These are phyloP conservation scores for Buceros bicornis DNA, from an alignment of 2,797 vertebrate species.

Conservation along the genomic window DNA sequence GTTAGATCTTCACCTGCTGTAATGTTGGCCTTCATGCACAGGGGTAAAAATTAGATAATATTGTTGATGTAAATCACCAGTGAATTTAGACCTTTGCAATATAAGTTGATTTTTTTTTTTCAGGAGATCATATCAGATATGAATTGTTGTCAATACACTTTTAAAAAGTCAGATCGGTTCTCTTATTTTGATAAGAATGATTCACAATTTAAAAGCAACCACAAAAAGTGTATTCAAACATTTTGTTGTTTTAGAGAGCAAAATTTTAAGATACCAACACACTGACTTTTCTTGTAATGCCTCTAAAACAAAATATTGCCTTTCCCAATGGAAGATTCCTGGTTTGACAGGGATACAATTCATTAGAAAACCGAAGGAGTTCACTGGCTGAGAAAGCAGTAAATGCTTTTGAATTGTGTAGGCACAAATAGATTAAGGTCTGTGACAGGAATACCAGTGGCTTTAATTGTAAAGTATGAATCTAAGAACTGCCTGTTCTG, in stretches of 20 bases:
- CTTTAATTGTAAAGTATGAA: not conserved
- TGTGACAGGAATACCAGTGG: not conserved
- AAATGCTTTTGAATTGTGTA: not conserved
- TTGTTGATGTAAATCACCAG: not conserved
- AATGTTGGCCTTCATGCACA: not conserved
- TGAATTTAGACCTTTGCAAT: not conserved
- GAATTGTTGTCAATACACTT: not conserved
- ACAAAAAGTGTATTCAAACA: not conserved
- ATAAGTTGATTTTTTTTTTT: not conserved
- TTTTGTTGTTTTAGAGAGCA: conserved; percentile 38
- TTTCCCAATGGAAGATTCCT: not conserved
- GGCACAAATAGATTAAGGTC: not conserved
- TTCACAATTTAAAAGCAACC: not conserved
- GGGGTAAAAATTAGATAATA: not conserved
- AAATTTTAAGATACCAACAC: not conserved
- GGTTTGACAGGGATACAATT: not conserved
- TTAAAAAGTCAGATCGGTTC: not conserved
- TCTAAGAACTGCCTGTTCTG: not conserved
- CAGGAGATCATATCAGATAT: not conserved
- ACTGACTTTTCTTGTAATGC: not conserved
- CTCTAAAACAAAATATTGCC: not conserved
- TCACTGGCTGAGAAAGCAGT: not conserved
- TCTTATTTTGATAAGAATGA: not conserved
- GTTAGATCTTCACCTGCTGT: not conserved
- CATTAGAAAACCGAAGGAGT: not conserved